phyloP scores from a whole-genome alignment of 2,113 vertebrate genomes.

The Sitta europaea region DNA sequence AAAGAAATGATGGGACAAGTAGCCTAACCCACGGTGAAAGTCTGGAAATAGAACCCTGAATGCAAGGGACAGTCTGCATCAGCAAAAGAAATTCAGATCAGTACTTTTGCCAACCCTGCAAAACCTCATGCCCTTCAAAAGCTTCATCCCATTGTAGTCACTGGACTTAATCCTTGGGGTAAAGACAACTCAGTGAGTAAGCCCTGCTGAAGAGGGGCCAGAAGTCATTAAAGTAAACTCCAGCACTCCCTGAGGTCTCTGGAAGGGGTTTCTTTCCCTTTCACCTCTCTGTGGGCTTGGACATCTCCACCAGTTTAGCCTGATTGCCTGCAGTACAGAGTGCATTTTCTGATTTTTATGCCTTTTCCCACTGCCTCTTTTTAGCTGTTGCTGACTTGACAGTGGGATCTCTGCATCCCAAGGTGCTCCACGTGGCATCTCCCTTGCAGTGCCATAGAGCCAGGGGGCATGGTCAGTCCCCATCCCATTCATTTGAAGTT shows the following conservation, averaged over 20 bases:
- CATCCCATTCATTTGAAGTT: no score
- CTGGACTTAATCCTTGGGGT: neutral
- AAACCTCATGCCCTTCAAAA: neutral
- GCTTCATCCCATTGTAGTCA: neutral
- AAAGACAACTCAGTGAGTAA: neutral
- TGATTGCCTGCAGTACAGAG: neutral
- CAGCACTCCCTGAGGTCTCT: neutral
- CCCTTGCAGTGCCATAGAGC: rapidly evolving
- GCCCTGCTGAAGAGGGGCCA: neutral
- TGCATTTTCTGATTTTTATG: neutral
- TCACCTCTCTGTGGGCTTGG: neutral
- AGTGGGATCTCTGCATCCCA: rapidly evolving
- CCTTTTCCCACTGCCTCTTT: neutral
- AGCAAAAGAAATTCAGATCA: neutral
- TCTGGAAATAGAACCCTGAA: rapidly evolving
- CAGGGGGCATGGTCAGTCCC: rapidly evolving
- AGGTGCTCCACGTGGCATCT: rapidly evolving
- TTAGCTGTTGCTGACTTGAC: rapidly evolving
- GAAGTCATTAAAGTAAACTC: neutral
- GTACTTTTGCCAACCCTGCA: neutral
- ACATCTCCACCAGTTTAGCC: neutral
- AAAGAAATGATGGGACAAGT: rapidly evolving
- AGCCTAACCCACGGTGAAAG: neutral
- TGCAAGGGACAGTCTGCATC: neutral
- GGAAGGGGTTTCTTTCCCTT: neutral